Conservation (phyloP, 2,888 invertebrate species). For the Nyleta sp. region DNA sequence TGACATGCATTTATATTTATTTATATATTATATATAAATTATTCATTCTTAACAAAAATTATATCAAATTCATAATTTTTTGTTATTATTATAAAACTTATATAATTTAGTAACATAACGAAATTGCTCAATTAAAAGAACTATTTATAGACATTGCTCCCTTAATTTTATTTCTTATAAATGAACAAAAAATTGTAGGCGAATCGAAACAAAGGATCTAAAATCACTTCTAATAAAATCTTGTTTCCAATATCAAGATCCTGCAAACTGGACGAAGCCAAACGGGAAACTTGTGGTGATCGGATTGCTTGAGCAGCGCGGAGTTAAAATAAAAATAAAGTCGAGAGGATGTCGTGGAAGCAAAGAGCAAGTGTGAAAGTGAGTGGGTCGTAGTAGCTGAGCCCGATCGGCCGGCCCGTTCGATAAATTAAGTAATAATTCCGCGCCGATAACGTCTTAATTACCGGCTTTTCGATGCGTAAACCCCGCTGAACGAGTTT, state of each 20-base stretch:
- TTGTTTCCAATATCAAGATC: conserved; percentile 10
- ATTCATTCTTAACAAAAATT: too few species aligned
- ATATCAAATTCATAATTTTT: too few species aligned
- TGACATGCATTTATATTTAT: too few species aligned
- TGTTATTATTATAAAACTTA: too few species aligned
- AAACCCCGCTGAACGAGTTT: conserved; percentile 69
- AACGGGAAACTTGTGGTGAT: conserved; percentile 9
- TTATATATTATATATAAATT: too few species aligned
- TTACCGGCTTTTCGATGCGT: conserved; percentile 70
- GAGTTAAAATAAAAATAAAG: conserved; percentile 22
- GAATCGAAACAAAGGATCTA: too few species aligned
- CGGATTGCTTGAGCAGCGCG: not conserved
- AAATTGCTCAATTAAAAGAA: too few species aligned
- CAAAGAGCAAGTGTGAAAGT: conserved; percentile 23
- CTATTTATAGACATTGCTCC: too few species aligned
- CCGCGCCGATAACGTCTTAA: conserved; percentile 79
- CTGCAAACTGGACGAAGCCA: conserved; percentile 4
- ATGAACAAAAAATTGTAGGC: too few species aligned
- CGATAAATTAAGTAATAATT: conserved; percentile 80
- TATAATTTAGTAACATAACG: too few species aligned
- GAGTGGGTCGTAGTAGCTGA: conserved; percentile 4
- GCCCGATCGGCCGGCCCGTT: conserved; percentile 43
- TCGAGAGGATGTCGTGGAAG: conserved; percentile 7
- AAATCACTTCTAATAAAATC: not conserved
- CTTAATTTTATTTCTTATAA: too few species aligned